Evolutionary conservation across 37 sponge, comb jelly and placozoan species (phyloP).

Genomic region (Aplysina aerophoba): DNA sequence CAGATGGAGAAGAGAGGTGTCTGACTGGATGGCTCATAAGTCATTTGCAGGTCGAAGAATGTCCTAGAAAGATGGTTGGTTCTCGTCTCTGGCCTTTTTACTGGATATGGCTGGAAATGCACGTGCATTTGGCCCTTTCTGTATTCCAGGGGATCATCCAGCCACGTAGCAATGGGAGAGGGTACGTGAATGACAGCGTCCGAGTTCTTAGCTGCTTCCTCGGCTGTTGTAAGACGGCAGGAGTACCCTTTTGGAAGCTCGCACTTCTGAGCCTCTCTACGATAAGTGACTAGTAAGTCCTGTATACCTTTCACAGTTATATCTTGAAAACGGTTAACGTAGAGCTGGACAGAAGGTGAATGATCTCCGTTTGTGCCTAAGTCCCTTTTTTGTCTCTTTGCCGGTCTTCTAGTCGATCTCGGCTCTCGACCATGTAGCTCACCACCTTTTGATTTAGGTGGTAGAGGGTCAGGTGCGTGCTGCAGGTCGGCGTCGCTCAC

Average conservation of each 20-base stretch:
- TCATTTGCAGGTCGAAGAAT: slow-evolving; percentile 26
- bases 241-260: slow-evolving; percentile 4
- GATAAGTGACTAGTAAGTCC: not conserved
- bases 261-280: not conserved
- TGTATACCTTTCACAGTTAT: not conserved
- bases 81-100: not conserved
- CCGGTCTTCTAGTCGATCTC: no score
- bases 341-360: not conserved
- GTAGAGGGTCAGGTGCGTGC: no score
- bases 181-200: slow-evolving; percentile 31
- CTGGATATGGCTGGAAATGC: slow-evolving; percentile 8
- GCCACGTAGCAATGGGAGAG: not conserved
- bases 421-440: no score
- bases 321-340: slow-evolving; percentile 5
- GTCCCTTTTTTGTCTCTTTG: no score
- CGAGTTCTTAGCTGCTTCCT: not conserved
- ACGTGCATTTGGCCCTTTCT: slow-evolving; percentile 6
- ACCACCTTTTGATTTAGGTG: no score
- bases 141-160: slow-evolving; percentile 21
- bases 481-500: no score
- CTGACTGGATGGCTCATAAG: not conserved
- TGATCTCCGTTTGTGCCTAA: no score
- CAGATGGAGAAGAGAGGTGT: slow-evolving; percentile 9
- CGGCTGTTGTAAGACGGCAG: not conserved
- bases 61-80: not conserved